Percentiles rank a stretch among this genome's conserved stretches.
Evolutionary conservation across 2,797 vertebrate species (phyloP).

Genomic region (Prunella strophiata): DNA sequence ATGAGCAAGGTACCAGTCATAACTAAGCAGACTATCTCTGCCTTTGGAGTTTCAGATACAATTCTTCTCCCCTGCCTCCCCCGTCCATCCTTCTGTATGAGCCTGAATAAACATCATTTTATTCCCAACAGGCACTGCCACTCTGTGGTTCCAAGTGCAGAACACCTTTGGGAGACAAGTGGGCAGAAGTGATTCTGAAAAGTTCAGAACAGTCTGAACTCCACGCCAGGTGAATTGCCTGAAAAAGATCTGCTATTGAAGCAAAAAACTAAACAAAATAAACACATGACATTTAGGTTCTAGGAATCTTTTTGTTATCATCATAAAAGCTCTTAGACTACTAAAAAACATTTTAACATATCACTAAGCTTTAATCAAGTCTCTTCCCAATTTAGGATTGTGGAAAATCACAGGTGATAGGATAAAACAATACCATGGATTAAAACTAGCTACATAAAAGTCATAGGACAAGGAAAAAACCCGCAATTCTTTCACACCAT

Average conservation of each 20-base stretch:
- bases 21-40: neutral
- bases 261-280: neutral
- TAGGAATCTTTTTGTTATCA: neutral
- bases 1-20: neutral
- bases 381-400: neutral
- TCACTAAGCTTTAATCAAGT: neutral
- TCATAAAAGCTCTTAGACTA: neutral
- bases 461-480: fast-evolving
- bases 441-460: neutral
- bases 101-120: neutral
- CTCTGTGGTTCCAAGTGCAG: fast-evolving
- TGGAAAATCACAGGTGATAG: neutral
- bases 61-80: neutral
- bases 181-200: neutral
- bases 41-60: neutral
- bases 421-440: neutral
- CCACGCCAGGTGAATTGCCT: neutral
- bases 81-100: neutral
- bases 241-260: neutral
- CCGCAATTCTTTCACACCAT: neutral
- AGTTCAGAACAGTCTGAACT: neutral
- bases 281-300: neutral
- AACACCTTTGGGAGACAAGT: neutral
- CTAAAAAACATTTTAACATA: neutral
- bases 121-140: neutral